phyloP scores from a whole-genome alignment of 2,888 invertebrate genomes.

The Stenodera caucasica region DNA sequence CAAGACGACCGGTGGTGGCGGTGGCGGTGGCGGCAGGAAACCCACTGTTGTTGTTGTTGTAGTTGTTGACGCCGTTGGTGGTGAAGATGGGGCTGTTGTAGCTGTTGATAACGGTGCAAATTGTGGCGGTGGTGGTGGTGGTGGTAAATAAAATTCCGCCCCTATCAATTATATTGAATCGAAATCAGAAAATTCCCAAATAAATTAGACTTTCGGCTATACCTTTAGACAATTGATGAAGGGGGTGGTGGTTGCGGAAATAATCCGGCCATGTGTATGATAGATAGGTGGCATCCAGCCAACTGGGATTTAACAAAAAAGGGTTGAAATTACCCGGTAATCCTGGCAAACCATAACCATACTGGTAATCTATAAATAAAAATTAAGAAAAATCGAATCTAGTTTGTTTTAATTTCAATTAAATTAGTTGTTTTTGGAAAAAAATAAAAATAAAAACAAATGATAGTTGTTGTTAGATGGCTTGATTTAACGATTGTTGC shows the following conservation, averaged over 20 bases:
- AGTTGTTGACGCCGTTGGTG: background rate
- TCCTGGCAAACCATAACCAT: constrained; percentile 67
- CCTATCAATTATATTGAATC: constrained; percentile 36
- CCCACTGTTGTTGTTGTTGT: background rate
- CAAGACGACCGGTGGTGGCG: background rate
- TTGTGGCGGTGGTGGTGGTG: background rate
- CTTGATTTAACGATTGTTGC: constrained; percentile 27
- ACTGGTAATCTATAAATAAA: constrained; percentile 70
- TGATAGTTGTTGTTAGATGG: background rate
- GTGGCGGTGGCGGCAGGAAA: background rate
- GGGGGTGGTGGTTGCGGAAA: constrained; percentile 57
- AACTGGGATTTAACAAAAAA: constrained; percentile 78
- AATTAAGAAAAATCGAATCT: constrained; percentile 30
- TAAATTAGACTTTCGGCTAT: too few species aligned
- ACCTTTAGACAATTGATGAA: constrained; percentile 47
- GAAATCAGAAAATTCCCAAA: too few species aligned
- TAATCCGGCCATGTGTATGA: constrained; percentile 74
- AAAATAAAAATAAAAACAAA: constrained; percentile 8
- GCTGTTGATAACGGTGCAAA: background rate
- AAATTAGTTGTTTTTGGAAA: background rate
- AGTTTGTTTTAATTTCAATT: background rate
- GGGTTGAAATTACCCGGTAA: constrained; percentile 73
- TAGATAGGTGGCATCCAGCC: constrained; percentile 84
- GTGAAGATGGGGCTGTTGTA: background rate
- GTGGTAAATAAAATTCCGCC: background rate